A percentile compares a stretch with the other conserved stretches of the same genome.
Evolutionary conservation across 2,888 invertebrate genomes (phyloP).

Genomic region (Drosophila mulleri): DNA sequence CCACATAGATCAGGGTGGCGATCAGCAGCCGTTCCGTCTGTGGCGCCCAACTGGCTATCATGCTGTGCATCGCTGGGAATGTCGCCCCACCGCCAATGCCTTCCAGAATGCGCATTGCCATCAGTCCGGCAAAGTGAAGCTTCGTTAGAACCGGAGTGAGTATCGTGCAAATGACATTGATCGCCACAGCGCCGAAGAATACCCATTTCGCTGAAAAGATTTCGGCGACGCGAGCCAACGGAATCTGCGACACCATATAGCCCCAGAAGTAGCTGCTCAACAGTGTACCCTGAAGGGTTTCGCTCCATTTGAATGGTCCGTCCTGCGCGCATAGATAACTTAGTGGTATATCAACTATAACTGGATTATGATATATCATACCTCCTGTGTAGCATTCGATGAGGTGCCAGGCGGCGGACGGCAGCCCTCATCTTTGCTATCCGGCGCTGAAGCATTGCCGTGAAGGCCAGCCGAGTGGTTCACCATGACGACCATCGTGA

Average conservation of each 20-base stretch:
- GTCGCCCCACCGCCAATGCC: not conserved
- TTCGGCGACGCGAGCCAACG: not conserved
- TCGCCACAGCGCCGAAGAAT: not conserved
- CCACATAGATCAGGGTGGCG: conserved; percentile 4
- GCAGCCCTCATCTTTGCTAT: not conserved
- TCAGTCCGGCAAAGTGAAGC: not conserved
- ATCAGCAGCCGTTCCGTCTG: not conserved
- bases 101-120: not conserved
- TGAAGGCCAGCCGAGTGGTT: not conserved
- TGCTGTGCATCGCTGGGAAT: not conserved
- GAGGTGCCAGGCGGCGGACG: not conserved
- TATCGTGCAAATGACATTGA: not conserved
- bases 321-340: not conserved
- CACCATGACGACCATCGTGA: conserved; percentile 7
- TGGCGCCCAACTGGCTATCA: conserved; percentile 4
- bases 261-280: conserved; percentile 5
- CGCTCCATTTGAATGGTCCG: not conserved
- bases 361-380: not conserved
- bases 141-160: not conserved
- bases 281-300: not conserved
- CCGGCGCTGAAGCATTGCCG: not conserved
- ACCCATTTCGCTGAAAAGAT: conserved; percentile 1
- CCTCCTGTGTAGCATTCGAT: not conserved
- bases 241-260: conserved; percentile 4
- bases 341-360: not conserved